Base-by-base conservation (phyloP, 2,888 invertebrate species). In the Hipparchia semele region DNA sequence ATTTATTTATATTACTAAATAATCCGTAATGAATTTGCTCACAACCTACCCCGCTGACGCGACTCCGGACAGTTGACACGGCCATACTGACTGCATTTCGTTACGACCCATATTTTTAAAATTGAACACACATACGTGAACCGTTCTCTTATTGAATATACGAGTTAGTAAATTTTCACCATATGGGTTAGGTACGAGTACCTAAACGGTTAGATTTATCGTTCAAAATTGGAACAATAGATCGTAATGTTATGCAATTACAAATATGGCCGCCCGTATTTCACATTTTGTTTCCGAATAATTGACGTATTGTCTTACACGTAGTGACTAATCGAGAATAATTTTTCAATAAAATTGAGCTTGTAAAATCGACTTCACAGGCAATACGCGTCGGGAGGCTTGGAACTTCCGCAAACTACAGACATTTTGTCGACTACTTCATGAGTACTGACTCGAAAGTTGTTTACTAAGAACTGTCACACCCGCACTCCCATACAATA, bases 301-400 rank as follows among this genome's bases (percentile, higher is more conserved):
- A 93, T 93, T 93, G 92, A 93, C 92, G 88, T 85, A 86, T 86
- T 86, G 83, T 87, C 91, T 91, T 91, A 92, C 86, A 89, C 87
- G 90, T 90, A 91, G 83, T 82, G 87, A 88, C 89, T 91, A 90
- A 86, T 84, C 87, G 84, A 87, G 86, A 86, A 83, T 72, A 75
- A 80, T 86, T 72, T 39, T 85, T 79, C 87, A 82, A 87, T 89
- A 91, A 92, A 92, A 93, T 93, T 93, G 93, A 93, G 92, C 92
- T 88, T 87, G 89, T 89, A 87, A 89, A 90, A 91, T 91, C 89
- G 91, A 91, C 91, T 83, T 81, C 79, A 83, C 84, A 83, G 87
- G 84, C 87, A 81, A 80, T 78, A 77, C 83, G 86, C 82, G 81
- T 75, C 77, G 77, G 77, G 81, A 81, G 84, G 81, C 83, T 78